Conservation (phyloP, 2,797 vertebrate genomes). For the Rhincodon typus region DNA sequence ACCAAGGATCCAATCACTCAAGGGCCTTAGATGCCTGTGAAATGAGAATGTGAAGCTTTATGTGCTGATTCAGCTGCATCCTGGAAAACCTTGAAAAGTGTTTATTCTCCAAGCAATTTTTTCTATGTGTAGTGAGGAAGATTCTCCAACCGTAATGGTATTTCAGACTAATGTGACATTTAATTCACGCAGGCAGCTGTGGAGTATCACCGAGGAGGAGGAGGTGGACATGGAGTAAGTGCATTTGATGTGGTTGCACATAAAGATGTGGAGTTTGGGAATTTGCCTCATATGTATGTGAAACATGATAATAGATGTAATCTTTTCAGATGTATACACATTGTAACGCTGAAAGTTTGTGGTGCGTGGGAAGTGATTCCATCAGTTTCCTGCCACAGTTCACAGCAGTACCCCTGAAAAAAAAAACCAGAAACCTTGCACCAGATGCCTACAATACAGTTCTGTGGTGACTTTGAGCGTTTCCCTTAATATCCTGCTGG, state of each 20-base stretch:
- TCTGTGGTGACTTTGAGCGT: neutral
- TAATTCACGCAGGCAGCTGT: neutral
- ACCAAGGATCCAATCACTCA: neutral
- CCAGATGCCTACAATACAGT: neutral
- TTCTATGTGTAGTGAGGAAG: neutral
- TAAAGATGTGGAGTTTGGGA: neutral
- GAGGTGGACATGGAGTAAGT: constrained; percentile 11
- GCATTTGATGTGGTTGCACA: neutral
- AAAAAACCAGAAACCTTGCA: neutral
- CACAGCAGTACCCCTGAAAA: neutral
- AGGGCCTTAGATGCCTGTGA: neutral
- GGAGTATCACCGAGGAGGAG: neutral
- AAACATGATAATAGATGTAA: neutral
- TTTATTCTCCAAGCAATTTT: neutral
- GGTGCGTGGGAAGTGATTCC: neutral
- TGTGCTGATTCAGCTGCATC: neutral
- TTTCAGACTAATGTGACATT: neutral
- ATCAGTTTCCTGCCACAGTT: neutral
- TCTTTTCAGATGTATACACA: neutral
- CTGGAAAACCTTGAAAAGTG: neutral
- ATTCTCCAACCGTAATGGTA: neutral
- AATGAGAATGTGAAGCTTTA: neutral
- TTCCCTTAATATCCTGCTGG: neutral
- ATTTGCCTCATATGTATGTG: neutral
- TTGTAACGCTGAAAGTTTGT: neutral